Evolutionary conservation across 2,113 vertebrate genomes (phyloP).

Genomic region (Suricata suricatta): DNA sequence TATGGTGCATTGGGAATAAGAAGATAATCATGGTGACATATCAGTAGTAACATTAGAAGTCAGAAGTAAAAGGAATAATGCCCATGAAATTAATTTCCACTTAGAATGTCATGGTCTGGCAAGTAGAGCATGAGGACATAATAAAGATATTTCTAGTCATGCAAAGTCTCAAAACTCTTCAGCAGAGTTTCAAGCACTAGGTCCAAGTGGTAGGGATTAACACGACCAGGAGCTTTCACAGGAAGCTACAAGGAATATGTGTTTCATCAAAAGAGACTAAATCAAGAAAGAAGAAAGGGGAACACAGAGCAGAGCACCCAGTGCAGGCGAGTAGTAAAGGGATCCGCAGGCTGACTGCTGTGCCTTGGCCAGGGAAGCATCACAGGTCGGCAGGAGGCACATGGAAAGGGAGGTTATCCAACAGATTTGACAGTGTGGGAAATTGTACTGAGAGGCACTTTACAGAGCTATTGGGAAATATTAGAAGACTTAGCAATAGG

Average conservation of each 20-base stretch:
- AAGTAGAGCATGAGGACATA: not conserved
- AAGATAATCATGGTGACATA: not conserved
- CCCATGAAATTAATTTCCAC: not conserved
- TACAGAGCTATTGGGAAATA: not conserved
- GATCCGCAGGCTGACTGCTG: not conserved
- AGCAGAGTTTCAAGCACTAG: not conserved
- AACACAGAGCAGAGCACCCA: not conserved
- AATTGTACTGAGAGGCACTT: not conserved
- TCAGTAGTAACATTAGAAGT: not conserved
- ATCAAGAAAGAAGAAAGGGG: not conserved
- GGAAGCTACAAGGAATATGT: not conserved
- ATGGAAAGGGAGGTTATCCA: not conserved
- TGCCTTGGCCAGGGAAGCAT: not conserved
- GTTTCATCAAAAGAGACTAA: not conserved
- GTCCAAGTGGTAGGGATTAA: not conserved
- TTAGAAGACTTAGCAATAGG: not conserved
- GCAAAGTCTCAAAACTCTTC: slow-evolving; percentile 11
- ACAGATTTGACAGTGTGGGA: not conserved
- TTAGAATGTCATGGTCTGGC: not conserved
- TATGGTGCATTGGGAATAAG: not conserved
- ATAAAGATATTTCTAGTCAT: not conserved
- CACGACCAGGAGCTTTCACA: not conserved
- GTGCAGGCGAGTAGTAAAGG: not conserved
- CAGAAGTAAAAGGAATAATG: slow-evolving; percentile 39
- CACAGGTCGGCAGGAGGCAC: not conserved